A percentile compares a stretch with the other conserved stretches of the same genome.
Conservation (phyloP, 2,797 vertebrate species). For the Hipposideros larvatus region DNA sequence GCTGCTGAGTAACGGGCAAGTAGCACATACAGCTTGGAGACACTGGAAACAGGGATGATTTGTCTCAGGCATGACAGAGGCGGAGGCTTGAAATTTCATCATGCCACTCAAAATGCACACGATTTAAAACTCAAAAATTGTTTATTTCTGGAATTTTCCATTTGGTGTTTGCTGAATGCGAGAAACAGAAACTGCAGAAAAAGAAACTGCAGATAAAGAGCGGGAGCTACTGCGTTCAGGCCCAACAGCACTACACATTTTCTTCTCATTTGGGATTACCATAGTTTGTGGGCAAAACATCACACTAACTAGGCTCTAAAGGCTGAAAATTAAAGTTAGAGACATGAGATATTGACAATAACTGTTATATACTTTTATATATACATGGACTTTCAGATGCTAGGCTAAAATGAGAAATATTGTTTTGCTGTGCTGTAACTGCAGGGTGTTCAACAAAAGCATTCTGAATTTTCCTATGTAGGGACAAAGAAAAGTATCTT, state of each 20-base stretch:
- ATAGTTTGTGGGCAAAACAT: background rate
- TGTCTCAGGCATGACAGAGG: background rate
- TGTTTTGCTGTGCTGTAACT: slow-evolving; percentile 52
- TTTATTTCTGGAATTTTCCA: background rate
- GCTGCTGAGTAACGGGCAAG: background rate
- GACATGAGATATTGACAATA: background rate
- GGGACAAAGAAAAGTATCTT: slow-evolving; percentile 15
- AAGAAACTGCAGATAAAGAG: background rate
- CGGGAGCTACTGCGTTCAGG: background rate
- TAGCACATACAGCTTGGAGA: background rate
- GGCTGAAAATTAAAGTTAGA: slow-evolving; percentile 58
- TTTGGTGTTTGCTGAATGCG: background rate
- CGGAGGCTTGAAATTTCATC: background rate
- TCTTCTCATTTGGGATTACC: slow-evolving; percentile 26
- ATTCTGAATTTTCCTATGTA: slow-evolving; percentile 11
- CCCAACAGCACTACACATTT: background rate
- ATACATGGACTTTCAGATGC: background rate
- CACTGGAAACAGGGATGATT: background rate
- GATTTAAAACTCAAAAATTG: background rate
- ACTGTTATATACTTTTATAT: background rate
- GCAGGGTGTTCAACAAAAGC: slow-evolving; percentile 22
- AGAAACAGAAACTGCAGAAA: background rate
- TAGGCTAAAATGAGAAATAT: slow-evolving; percentile 44
- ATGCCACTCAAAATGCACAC: background rate
- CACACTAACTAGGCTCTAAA: background rate